These are phyloP conservation scores for Clunio marinus DNA, from an alignment of 2,888 invertebrate species.

Conservation along the genomic window DNA sequence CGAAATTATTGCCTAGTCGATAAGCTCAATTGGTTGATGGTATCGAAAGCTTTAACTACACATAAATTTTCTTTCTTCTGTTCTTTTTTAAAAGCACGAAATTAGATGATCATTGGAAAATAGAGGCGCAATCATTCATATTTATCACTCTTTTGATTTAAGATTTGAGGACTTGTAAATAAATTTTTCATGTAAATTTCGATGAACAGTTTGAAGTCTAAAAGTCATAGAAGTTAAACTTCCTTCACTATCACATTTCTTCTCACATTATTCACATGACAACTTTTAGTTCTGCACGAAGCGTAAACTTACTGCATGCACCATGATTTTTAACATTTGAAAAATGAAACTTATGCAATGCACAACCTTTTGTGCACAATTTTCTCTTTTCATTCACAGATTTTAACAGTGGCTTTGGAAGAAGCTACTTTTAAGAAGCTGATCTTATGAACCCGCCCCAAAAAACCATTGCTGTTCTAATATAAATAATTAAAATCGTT, in stretches of 20 bases:
- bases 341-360: too few species aligned
- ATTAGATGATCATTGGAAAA: background rate
- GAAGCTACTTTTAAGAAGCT: slow-evolving; percentile 6
- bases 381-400: background rate
- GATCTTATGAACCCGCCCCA: background rate
- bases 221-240: background rate
- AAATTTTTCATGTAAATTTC: too few species aligned
- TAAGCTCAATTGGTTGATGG: background rate
- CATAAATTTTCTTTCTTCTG: background rate
- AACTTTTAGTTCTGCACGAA: background rate
- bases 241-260: background rate
- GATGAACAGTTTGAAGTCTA: background rate
- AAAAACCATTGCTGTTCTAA: too few species aligned
- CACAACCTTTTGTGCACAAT: too few species aligned
- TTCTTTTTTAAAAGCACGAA: background rate
- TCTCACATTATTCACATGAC: background rate
- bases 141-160: background rate
- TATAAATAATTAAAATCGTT: too few species aligned
- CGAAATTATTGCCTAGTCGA: background rate
- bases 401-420: background rate
- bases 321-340: too few species aligned
- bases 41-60: background rate
- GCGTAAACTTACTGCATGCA: background rate
- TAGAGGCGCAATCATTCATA: background rate
- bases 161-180: too few species aligned